Base-by-base conservation (phyloP, 2,797 vertebrate genomes). In the Nyctibius grandis region DNA sequence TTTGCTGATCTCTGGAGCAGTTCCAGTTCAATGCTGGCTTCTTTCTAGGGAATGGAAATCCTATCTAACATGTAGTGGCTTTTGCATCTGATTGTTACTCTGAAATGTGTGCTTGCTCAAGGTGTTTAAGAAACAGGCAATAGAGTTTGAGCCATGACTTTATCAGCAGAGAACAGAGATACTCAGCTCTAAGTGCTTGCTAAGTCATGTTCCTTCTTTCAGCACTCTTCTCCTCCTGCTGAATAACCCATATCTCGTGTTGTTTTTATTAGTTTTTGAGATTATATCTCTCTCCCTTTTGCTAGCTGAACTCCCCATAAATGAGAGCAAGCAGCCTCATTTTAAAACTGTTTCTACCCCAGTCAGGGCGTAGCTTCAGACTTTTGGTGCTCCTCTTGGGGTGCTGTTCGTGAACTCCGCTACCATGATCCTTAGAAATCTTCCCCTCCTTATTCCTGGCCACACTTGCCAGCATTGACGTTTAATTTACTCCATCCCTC, bases 181-280 rank as follows among this genome's bases (percentile, higher is more conserved):
- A 63, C 20, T 80, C 78, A 79, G 76, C 81, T 74, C 38, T 85
- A 69, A 93, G 82, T 90, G 89, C 80, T 94, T 82, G 83, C 63
- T 76, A 84, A 87, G 78, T 74, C 14, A 0, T 15, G 7, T 79
- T 47, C 64, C 7, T 40, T 86, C 93, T 97, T 91, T 95, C 94
- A 96, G 48, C 92, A 86, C 91, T 72, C 91, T 64, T 33, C 45
- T 92, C 75, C 75, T 94, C 74, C 93, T 79, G 74, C 44, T 56
- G 77, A 94, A 84, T 42, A 95, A 65, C 36, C n/a, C n/a, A 6
- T 68, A 87, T 79, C 82, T 91, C 73, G n/a, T 63, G 93, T 47
- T 65, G 28, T 40, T 82, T 93, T 94, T 86, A 86, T 86, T 91
- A 76, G 31, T 82, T 95, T 88, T 74, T n/a, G 63, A 93, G 74